phyloP scores from a whole-genome alignment of 2,797 vertebrate species.

The Rachycentron canadum region DNA sequence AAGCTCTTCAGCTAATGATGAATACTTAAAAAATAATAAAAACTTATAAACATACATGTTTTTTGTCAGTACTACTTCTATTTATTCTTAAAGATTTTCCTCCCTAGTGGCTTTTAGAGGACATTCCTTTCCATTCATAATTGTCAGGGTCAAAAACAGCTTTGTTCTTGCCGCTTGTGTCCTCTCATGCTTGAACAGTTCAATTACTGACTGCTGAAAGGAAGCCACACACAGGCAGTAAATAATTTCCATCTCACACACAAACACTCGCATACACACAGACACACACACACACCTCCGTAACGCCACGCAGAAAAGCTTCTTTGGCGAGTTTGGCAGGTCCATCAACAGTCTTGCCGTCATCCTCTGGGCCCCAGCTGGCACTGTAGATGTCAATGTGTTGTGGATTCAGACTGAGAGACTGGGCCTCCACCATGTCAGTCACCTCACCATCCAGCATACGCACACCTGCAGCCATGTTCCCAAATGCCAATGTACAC shows the following conservation, averaged over 20 bases:
- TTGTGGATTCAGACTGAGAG: conserved; percentile 94
- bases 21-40: background rate
- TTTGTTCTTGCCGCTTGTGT: conserved; percentile 73
- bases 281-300: conserved; percentile 86
- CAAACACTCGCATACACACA: conserved; percentile 19
- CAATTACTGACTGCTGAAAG: conserved; percentile 72
- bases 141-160: conserved; percentile 63
- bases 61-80: conserved; percentile 35
- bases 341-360: conserved; percentile 97
- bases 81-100: conserved; percentile 52
- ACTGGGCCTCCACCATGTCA: conserved; percentile 96
- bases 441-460: conserved; percentile 99
- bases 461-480: conserved; percentile 89
- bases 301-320: conserved; percentile 94
- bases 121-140: conserved; percentile 67
- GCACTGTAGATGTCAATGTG: conserved; percentile 99
- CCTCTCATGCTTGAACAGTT: conserved; percentile 76
- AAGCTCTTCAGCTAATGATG: conserved; percentile 34
- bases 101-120: conserved; percentile 63
- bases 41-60: conserved; percentile 20
- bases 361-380: conserved; percentile 98
- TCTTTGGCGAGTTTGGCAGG: conserved; percentile 96
- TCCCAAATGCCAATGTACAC: background rate
- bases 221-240: conserved; percentile 65
- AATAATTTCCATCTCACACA: conserved; percentile 59